phyloP scores from a whole-genome alignment of 2,888 invertebrate species.

The Tineola bisselliella region DNA sequence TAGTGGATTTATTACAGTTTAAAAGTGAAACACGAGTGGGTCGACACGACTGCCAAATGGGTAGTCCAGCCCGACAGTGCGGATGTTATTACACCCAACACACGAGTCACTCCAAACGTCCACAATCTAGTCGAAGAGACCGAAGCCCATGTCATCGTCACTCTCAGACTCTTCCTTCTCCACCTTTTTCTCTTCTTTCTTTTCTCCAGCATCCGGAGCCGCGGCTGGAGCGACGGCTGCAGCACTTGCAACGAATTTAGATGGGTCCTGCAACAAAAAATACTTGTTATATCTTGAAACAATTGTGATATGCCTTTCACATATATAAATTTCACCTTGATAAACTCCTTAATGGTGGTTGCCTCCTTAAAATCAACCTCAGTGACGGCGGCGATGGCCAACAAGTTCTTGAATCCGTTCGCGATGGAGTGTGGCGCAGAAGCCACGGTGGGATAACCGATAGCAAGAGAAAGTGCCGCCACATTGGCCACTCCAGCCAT shows the following conservation, averaged over 20 bases:
- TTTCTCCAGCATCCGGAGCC: slow-evolving; percentile 69
- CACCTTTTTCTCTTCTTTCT: slow-evolving; percentile 77
- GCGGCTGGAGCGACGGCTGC: slow-evolving; percentile 73
- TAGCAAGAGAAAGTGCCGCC: slow-evolving; percentile 90
- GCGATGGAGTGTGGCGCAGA: slow-evolving; percentile 97
- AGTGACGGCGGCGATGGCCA: slow-evolving; percentile 96
- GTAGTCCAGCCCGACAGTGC: slow-evolving; percentile 57
- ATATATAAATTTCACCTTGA: slow-evolving; percentile 72
- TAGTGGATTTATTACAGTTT: slow-evolving; percentile 16
- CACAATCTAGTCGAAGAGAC: slow-evolving; percentile 81
- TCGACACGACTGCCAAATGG: slow-evolving; percentile 46
- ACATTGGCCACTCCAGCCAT: slow-evolving; percentile 93
- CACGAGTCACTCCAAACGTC: slow-evolving; percentile 14
- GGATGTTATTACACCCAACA: slow-evolving; percentile 8
- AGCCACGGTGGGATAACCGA: slow-evolving; percentile 96
- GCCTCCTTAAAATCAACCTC: slow-evolving; percentile 97
- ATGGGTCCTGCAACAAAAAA: slow-evolving; percentile 77
- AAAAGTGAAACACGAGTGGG: background rate
- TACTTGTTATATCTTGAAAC: background rate
- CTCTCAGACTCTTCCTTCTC: slow-evolving; percentile 84
- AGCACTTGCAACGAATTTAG: slow-evolving; percentile 82
- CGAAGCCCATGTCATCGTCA: slow-evolving; percentile 98
- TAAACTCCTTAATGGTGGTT: slow-evolving; percentile 88
- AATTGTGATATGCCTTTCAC: too few species aligned
- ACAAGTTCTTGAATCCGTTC: slow-evolving; percentile 97